Percentiles rank a stretch among this genome's conserved stretches.
Conservation (phyloP, 2,113 vertebrate species). For the Phylloscopus whistleri region DNA sequence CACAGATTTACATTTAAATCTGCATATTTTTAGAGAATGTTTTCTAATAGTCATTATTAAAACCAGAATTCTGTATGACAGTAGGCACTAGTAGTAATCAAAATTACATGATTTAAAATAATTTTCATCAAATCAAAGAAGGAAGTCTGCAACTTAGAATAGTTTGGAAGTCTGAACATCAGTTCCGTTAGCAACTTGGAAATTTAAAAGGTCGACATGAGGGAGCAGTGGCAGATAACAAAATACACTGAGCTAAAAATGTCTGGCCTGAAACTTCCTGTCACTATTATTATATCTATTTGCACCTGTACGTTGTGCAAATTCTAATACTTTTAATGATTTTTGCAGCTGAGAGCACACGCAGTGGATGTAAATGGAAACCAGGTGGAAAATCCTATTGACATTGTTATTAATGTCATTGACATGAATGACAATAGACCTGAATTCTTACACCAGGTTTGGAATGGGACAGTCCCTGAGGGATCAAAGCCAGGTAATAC, state of each 20-base stretch:
- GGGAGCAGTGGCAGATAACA: neutral
- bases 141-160: neutral
- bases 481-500: constrained; percentile 93
- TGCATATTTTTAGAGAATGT: neutral
- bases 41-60: neutral
- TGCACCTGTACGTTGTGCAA: neutral
- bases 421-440: constrained; percentile 99
- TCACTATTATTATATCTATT: neutral
- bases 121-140: neutral
- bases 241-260: neutral
- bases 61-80: neutral
- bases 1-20: neutral
- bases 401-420: constrained; percentile 98
- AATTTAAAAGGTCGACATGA: neutral
- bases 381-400: constrained; percentile 97
- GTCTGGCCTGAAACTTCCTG: neutral
- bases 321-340: constrained; percentile 30
- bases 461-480: constrained; percentile 94
- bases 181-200: neutral
- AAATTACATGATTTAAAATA: neutral
- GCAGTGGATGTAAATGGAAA: constrained; percentile 98
- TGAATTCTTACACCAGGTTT: constrained; percentile 94
- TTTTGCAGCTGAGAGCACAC: constrained; percentile 90
- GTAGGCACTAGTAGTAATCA: neutral
- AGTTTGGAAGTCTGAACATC: neutral